Conservation (phyloP, 1,140 invertebrate species). For the Hypothenemus hampei region DNA sequence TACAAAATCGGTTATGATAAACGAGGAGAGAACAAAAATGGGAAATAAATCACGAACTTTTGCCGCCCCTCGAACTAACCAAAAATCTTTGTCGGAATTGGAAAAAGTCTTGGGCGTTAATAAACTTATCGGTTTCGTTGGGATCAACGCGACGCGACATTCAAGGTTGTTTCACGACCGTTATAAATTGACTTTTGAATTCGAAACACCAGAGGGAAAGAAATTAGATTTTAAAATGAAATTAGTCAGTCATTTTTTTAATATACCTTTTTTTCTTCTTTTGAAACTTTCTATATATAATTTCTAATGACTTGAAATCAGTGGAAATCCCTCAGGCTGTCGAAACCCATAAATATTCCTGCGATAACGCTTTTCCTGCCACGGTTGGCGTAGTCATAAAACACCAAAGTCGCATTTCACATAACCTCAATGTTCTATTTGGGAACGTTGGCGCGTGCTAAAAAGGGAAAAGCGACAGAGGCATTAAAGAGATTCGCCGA, state of each 20-base stretch:
- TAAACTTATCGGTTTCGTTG: constrained; percentile 5
- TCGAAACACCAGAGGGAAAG: too few relatives aligned
- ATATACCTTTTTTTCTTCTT: too few relatives aligned
- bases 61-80: not conserved
- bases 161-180: not conserved
- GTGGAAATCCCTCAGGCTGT: too few relatives aligned
- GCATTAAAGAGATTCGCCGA: not conserved
- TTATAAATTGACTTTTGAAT: too few relatives aligned
- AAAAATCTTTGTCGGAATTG: not conserved
- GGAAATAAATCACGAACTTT: constrained; percentile 9
- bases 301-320: too few relatives aligned
- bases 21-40: constrained; percentile 4
- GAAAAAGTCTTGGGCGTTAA: constrained; percentile 12
- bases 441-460: constrained; percentile 14
- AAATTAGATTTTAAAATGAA: too few relatives aligned
- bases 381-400: constrained; percentile 17
- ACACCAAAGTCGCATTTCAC: constrained; percentile 20
- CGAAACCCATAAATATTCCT: constrained; percentile 19
- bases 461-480: constrained; percentile 4
- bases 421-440: constrained; percentile 19
- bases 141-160: not conserved
- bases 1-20: constrained; percentile 10
- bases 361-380: constrained; percentile 15
- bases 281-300: too few relatives aligned
- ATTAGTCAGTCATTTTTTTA: too few relatives aligned